Evolutionary conservation across 2,113 vertebrate species (phyloP).

Genomic region (Elaphurus davidianus): DNA sequence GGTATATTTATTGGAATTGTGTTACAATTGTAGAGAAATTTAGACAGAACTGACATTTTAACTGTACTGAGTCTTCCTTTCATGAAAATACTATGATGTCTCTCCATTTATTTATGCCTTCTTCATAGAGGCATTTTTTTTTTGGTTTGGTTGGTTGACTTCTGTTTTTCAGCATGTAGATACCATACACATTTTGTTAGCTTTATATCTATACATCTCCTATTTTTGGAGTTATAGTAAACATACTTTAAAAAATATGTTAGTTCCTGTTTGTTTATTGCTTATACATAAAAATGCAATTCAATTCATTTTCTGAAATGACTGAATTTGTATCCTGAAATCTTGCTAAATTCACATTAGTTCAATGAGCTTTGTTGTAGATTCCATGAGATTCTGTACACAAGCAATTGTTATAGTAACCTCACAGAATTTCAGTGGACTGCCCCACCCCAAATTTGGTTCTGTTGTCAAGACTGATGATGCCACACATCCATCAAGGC

Average conservation of each 20-base stretch:
- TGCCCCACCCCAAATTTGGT: not conserved
- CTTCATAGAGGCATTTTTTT: not conserved
- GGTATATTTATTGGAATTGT: not conserved
- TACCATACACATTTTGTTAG: not conserved
- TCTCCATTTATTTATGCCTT: not conserved
- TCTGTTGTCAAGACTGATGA: not conserved
- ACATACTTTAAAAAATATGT: not conserved
- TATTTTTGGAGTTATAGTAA: not conserved
- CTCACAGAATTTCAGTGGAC: not conserved
- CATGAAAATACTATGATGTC: not conserved
- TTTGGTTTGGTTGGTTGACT: not conserved
- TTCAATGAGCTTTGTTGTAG: not conserved
- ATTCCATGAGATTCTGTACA: not conserved
- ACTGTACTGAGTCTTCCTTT: not conserved
- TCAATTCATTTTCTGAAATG: not conserved
- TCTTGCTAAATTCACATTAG: not conserved
- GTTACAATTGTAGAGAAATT: not conserved
- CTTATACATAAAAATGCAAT: not conserved
- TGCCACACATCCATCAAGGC: not conserved
- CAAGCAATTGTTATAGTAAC: not conserved
- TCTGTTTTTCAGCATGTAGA: not conserved
- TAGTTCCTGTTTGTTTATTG: not conserved
- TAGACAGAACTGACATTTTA: not conserved
- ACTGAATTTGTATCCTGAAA: not conserved
- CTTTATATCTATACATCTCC: not conserved